These are phyloP conservation scores for Diaphora mendica DNA, from an alignment of 2,888 invertebrate genomes.

Conservation along the genomic window DNA sequence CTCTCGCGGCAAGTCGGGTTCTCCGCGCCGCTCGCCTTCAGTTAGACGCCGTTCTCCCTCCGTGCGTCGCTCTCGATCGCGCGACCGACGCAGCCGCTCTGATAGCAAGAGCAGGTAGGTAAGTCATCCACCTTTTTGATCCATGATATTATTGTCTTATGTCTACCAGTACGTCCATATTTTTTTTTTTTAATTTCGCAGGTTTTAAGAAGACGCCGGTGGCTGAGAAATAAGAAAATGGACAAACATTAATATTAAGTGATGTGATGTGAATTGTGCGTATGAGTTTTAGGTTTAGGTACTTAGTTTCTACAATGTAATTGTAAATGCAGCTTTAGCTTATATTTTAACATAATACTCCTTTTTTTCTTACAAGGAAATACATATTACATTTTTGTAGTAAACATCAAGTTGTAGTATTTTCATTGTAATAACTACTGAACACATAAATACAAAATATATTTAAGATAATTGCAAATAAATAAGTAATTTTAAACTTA, in stretches of 20 bases:
- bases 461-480: slow-evolving; percentile 52
- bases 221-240: slow-evolving; percentile 27
- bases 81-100: slow-evolving; percentile 80
- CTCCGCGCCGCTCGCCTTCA: slow-evolving; percentile 79
- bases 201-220: slow-evolving; percentile 27
- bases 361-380: slow-evolving; percentile 36
- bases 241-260: slow-evolving; percentile 48
- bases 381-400: slow-evolving; percentile 34
- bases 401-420: slow-evolving; percentile 39
- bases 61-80: slow-evolving; percentile 76
- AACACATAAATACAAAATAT: slow-evolving; percentile 36
- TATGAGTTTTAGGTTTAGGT: slow-evolving; percentile 41
- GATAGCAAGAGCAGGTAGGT: slow-evolving; percentile 80
- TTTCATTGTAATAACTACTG: slow-evolving; percentile 33
- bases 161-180: neutral
- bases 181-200: slow-evolving; percentile 26
- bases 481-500: slow-evolving; percentile 37
- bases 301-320: slow-evolving; percentile 26
- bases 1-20: slow-evolving; percentile 78
- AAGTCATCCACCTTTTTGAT: slow-evolving; percentile 18
- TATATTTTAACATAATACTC: slow-evolving; percentile 36
- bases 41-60: slow-evolving; percentile 79
- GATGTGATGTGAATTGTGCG: slow-evolving; percentile 47
- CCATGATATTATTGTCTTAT: neutral
- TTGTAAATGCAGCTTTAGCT: slow-evolving; percentile 48